These are phyloP conservation scores for Leptopilina drosophilae DNA, from an alignment of 2,888 invertebrate genomes.

Conservation along the genomic window DNA sequence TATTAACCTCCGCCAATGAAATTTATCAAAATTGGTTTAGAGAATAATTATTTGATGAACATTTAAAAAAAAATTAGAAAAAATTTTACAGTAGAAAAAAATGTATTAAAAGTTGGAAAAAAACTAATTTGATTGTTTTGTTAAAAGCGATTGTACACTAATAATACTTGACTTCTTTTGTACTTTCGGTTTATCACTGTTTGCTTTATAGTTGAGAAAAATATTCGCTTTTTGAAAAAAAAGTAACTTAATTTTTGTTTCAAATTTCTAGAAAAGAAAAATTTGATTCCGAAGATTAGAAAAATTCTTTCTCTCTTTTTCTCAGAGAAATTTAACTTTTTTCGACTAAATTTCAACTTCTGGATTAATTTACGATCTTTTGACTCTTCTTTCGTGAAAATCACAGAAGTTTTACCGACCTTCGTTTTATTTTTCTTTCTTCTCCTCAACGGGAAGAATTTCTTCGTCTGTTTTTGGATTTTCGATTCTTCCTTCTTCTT, in stretches of 20 bases:
- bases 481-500: background rate
- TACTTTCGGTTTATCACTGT: constrained; percentile 11
- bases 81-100: too few species aligned
- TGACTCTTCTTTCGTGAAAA: background rate
- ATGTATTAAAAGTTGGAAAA: too few species aligned
- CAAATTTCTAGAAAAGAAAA: too few species aligned
- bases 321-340: background rate
- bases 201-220: background rate
- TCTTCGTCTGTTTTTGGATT: background rate
- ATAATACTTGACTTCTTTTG: background rate
- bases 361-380: background rate
- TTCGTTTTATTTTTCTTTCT: constrained; percentile 30
- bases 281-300: too few species aligned
- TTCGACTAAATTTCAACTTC: background rate
- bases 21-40: too few species aligned
- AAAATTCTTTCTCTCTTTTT: too few species aligned
- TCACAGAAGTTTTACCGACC: background rate
- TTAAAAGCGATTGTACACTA: background rate
- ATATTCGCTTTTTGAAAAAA: too few species aligned
- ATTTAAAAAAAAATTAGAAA: too few species aligned
- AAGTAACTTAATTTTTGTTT: too few species aligned
- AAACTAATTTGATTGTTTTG: background rate
- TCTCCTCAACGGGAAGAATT: background rate
- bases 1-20: too few species aligned
- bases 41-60: too few species aligned